Evolutionary conservation across 2,888 invertebrate genomes (phyloP), one percentile per base, ranked within the genome.

Genomic region (Loripinus fragilis): DNA sequence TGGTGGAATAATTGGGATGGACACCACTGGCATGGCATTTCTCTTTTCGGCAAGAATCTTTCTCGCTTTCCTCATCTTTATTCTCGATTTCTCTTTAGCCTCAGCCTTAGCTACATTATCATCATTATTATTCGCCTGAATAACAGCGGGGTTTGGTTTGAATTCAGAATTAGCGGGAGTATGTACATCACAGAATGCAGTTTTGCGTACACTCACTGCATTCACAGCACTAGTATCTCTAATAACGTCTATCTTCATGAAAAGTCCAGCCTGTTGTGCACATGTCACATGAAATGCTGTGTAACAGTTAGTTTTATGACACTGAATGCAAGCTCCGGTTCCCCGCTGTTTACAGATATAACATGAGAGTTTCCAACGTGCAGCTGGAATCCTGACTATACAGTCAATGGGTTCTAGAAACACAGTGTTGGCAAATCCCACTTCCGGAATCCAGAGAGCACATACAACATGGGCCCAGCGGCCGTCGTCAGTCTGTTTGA

Each of bases 391-490:
- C 90, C 97, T 97, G 92, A 97, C 97, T 88, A 99, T 97, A 50
- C 98, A 98, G 94, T 99, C 98, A 83, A 99, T 98, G 0, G 99
- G 99, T 94, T 99, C 99, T 87, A 99, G 95, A 92, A 99, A 99
- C 15, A 95, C 99, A 0, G 98, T 98, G 93, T 99, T 99, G 0
- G 99, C 99, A 93, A 99, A 99, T 66, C 91, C 92, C 0, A 95
- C 99, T 95, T 99, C 99, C 0, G 99, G 99, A 89, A 99, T 98
- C 99, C 99, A 99, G 0, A 99, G 95, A 0, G 99, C 99, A 93
- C 99, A 99, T 0, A 99, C 98, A 1, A 99, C 99, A 93, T 99
- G 99, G 0, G 98, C 99, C 99, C 99, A 99, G 0, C 97, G 96
- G 0, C 97, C 95, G 90, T 97, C 96, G 93, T 98, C 98, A 0